Base-by-base conservation (phyloP, 2,888 invertebrate genomes). In the Acronicta aceris region DNA sequence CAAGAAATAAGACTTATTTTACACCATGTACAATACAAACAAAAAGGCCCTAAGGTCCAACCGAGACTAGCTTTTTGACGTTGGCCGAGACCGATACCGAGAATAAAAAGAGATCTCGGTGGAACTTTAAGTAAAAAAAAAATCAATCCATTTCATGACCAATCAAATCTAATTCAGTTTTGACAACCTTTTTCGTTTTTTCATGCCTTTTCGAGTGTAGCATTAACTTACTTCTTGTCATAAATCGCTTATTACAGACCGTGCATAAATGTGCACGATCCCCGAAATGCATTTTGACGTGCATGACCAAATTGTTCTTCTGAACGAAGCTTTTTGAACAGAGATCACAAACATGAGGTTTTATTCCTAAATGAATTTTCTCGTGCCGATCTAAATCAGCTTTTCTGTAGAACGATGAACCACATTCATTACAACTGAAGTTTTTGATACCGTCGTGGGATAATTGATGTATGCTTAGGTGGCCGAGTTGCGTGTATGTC, bases 241-340 rank as follows among this genome's bases (percentile, higher is more conserved):
- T 83, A 33, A 93, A 93, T 2, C 87, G 49, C 40, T 93, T 93
- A 7, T 74, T 65, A 30, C 93, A 93, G 0, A 89, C 85, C 0
- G 68, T 60, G 33, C 93, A 93, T 9, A 85, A 74, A 17, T 89
- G 90, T 0, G 89, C 83, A 1, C 87, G 80, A 0, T 92, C 93
- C 0, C 91, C 93, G 0, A 83, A 73, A 33, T 93, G 93, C 83
- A 89, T 90, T 51, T 91, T 91, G 0, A 90, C 76, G 27, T 93
- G 93, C 91, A 91, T 91, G 0, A 90, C 86, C 5, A 93, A 65
- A 65, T 93, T 93, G 36, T 88, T 89, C 68, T 93, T 93, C 41
- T 93, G 93, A 0, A 90, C 88, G 49, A 93, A 94, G 1, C 88
- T 85, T 52, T 92, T 93, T 0, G 88, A 82, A 50, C 94, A 94